A percentile compares a stretch with the other conserved stretches of the same genome.
Evolutionary conservation across 1,140 invertebrate species (phyloP).

Genomic region (Drosophila mojavensis): DNA sequence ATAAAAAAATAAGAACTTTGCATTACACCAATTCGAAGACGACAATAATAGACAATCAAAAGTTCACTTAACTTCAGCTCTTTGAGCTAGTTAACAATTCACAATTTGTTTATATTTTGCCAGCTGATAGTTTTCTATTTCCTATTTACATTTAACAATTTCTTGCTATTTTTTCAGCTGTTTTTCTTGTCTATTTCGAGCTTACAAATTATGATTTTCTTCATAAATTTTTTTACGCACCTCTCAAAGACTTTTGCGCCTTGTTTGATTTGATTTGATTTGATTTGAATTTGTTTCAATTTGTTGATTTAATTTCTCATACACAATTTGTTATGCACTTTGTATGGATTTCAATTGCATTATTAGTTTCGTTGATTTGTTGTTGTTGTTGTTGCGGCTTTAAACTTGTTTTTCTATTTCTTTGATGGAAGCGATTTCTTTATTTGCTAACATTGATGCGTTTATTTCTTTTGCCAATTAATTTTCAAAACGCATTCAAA

Average conservation of each 20-base stretch:
- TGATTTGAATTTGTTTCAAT: conserved; percentile 2
- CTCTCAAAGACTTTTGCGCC: conserved; percentile 34
- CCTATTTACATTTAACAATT: conserved; percentile 30
- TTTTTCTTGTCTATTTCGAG: conserved; percentile 4
- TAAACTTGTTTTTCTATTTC: conserved; percentile 29
- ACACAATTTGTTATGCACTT: conserved; percentile 43
- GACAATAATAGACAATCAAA: conserved; percentile 14
- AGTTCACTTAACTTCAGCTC: conserved; percentile 12
- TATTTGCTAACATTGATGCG: conserved; percentile 52
- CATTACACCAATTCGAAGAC: conserved; percentile 38
- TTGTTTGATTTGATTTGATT: conserved; percentile 27
- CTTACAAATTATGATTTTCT: conserved; percentile 11
- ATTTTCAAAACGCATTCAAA: conserved; percentile 49
- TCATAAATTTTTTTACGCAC: conserved; percentile 42
- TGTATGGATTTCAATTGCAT: conserved; percentile 50
- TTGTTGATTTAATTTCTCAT: conserved; percentile 19
- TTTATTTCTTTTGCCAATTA: conserved; percentile 43
- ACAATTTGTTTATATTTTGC: conserved; percentile 37
- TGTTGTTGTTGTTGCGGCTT: conserved; percentile 20
- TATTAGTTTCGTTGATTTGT: conserved; percentile 39
- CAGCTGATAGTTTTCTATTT: conserved; percentile 42
- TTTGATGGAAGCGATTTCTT: conserved; percentile 37
- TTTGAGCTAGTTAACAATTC: conserved; percentile 12
- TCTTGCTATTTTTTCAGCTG: conserved; percentile 48
- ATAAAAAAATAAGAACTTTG: conserved; percentile 23